phyloP scores from a whole-genome alignment of 2,888 invertebrate genomes.

The Prosapia bicincta region DNA sequence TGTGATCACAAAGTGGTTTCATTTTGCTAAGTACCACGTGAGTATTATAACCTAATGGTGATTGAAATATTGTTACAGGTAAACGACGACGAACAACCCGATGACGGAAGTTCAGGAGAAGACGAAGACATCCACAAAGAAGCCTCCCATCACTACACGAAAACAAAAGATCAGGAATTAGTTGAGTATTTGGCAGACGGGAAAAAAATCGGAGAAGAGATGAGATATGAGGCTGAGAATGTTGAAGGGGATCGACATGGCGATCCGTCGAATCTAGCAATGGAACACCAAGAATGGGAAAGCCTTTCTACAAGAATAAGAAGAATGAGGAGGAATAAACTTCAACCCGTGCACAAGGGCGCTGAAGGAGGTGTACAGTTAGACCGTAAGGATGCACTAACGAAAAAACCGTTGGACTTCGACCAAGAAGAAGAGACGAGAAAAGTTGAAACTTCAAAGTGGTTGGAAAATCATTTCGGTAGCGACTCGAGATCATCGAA shows the following conservation, averaged over 20 bases:
- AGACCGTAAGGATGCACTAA: constrained; percentile 76
- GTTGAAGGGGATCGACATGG: constrained; percentile 74
- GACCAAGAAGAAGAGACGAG: constrained; percentile 86
- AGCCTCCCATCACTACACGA: constrained; percentile 61
- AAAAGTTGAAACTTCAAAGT: constrained; percentile 85
- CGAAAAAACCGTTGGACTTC: constrained; percentile 77
- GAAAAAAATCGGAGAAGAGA: constrained; percentile 73
- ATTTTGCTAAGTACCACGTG: too few relatives aligned
- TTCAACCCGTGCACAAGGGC: constrained; percentile 32
- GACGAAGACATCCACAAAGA: constrained; percentile 52
- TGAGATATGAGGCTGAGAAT: constrained; percentile 52
- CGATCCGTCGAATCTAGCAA: constrained; percentile 54
- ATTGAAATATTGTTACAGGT: constrained; percentile 45
- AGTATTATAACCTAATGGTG: too few relatives aligned
- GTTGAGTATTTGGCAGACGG: constrained; percentile 83
- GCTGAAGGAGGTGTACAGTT: constrained; percentile 46
- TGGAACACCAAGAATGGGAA: constrained; percentile 70
- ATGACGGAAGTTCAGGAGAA: constrained; percentile 51
- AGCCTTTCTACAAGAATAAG: constrained; percentile 73
- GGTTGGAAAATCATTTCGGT: constrained; percentile 88
- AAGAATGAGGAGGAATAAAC: constrained; percentile 50
- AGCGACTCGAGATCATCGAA: constrained; percentile 54
- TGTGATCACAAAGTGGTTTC: too few relatives aligned
- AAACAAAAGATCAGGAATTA: constrained; percentile 75
- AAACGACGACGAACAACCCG: constrained; percentile 73